These are phyloP conservation scores for Echinometra lucunter DNA, from an alignment of 53 echinoderm and acorn worm species.

Conservation along the genomic window DNA sequence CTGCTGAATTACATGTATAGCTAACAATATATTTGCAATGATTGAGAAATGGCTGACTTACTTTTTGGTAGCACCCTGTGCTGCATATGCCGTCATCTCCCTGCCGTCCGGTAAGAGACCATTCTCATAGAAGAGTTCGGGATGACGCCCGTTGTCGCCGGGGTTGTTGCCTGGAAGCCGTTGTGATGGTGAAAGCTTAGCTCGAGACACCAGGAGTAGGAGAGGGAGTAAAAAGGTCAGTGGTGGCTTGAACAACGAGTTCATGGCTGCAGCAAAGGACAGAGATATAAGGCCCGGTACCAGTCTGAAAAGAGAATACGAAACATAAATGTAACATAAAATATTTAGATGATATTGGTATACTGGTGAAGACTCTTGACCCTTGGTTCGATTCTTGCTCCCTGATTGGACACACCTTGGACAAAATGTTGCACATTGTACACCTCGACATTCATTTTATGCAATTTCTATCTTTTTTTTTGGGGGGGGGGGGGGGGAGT, in stretches of 20 bases:
- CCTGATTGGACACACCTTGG: too few relatives aligned
- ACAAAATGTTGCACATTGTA: too few relatives aligned
- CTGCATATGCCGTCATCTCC: constrained; percentile 84
- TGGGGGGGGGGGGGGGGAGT: too few relatives aligned
- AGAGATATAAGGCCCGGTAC: neutral
- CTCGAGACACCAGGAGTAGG: constrained; percentile 79
- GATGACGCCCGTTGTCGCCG: constrained; percentile 72
- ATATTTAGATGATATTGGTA: neutral
- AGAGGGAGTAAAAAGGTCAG: constrained; percentile 80
- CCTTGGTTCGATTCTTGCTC: too few relatives aligned
- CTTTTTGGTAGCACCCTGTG: constrained; percentile 76
- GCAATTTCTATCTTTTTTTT: too few relatives aligned
- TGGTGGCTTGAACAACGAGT: constrained; percentile 78
- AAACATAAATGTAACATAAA: neutral
- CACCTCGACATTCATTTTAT: too few relatives aligned
- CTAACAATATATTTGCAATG: neutral
- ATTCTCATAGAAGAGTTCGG: constrained; percentile 85
- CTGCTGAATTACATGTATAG: too few relatives aligned
- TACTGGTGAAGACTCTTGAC: too few relatives aligned
- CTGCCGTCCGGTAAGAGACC: constrained; percentile 91
- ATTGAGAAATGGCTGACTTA: constrained; percentile 56
- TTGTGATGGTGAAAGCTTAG: constrained; percentile 84
- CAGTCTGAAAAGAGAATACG: neutral
- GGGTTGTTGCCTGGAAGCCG: constrained; percentile 85
- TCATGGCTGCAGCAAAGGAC: constrained; percentile 52